Evolutionary conservation across 2,113 vertebrate genomes (phyloP).

Genomic region (Galeopterus variegatus): DNA sequence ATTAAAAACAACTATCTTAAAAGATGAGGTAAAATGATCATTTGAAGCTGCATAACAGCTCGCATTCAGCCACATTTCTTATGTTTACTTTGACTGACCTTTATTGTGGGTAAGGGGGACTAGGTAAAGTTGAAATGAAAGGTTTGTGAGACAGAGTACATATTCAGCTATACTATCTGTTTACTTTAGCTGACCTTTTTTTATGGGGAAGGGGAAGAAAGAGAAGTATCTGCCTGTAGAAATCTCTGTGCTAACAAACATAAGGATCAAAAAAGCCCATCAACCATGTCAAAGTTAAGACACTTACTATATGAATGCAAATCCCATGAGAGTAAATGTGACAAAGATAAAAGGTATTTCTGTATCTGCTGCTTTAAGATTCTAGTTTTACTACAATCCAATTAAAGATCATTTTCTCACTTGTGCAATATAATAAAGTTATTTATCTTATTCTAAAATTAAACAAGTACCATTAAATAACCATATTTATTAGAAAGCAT

Average conservation of each 20-base stretch:
- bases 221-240: conserved; percentile 73
- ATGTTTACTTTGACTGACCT: conserved; percentile 81
- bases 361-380: conserved; percentile 47
- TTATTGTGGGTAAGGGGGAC: conserved; percentile 78
- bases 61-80: conserved; percentile 50
- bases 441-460: conserved; percentile 60
- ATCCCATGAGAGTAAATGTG: not conserved
- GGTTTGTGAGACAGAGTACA: conserved; percentile 79
- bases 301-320: conserved; percentile 67
- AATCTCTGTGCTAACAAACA: conserved; percentile 83
- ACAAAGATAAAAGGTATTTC: conserved; percentile 71
- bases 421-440: conserved; percentile 18
- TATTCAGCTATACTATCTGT: conserved; percentile 83
- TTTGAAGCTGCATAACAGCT: not conserved
- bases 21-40: conserved; percentile 58
- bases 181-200: conserved; percentile 85
- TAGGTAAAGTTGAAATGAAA: conserved; percentile 78
- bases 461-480: conserved; percentile 49
- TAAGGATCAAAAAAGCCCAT: conserved; percentile 75
- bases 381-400: conserved; percentile 54
- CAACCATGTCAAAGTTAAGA: conserved; percentile 73
- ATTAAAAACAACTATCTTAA: conserved; percentile 51
- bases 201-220: conserved; percentile 74
- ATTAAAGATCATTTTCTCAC: conserved; percentile 48
- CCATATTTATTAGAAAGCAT: conserved; percentile 55